A percentile compares a stretch with the other conserved stretches of the same genome.
Evolutionary conservation across 1,140 invertebrate species (phyloP).

Genomic region (Ylistrum balloti): DNA sequence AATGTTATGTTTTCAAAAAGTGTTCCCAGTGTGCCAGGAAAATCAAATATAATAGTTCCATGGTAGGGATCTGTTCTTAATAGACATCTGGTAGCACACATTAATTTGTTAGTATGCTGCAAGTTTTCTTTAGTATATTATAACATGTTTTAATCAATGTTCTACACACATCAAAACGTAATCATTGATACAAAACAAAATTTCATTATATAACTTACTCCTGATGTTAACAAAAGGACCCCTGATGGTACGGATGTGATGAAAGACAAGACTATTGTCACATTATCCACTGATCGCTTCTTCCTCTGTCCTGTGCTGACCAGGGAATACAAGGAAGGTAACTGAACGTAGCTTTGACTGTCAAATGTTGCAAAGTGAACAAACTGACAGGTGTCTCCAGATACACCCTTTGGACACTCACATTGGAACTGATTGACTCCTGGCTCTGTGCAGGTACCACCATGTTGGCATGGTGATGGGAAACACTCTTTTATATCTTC

Average conservation of each 20-base stretch:
- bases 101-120: too few relatives aligned
- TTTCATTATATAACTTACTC: not conserved
- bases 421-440: constrained; percentile 55
- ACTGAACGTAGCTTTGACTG: not conserved
- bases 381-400: constrained; percentile 57
- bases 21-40: too few relatives aligned
- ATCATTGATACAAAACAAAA: too few relatives aligned
- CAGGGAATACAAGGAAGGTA: not conserved
- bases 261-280: constrained; percentile 25
- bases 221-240: constrained; percentile 8
- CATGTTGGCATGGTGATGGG: constrained; percentile 59
- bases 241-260: not conserved
- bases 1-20: too few relatives aligned
- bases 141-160: too few relatives aligned
- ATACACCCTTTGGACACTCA: constrained; percentile 61
- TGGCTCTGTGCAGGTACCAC: constrained; percentile 60
- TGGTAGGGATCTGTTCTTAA: too few relatives aligned
- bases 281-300: not conserved
- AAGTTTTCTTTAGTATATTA: too few relatives aligned
- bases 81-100: too few relatives aligned
- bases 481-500: constrained; percentile 60
- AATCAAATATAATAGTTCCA: too few relatives aligned
- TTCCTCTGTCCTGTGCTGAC: not conserved
- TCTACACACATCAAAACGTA: too few relatives aligned
- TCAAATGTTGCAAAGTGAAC: constrained; percentile 41